Conservation (phyloP, 2,113 vertebrate species). For the Neolamprologus fasciatus region DNA sequence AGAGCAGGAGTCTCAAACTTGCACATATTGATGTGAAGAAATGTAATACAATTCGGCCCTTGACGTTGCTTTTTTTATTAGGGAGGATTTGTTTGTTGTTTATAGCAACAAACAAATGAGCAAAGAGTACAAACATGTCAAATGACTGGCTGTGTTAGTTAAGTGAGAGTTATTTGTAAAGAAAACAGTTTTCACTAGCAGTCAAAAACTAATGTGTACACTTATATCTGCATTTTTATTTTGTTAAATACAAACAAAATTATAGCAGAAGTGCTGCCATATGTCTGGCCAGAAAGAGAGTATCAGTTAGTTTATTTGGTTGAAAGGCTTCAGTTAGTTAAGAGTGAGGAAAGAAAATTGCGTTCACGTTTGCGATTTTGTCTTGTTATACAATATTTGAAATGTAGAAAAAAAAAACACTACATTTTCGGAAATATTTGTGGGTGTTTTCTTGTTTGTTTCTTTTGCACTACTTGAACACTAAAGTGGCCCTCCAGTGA, state of each 20-base stretch:
- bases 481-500: not conserved
- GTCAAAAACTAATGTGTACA: too few species aligned
- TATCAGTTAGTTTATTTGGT: not conserved
- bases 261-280: not conserved
- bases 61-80: not conserved
- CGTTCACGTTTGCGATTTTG: not conserved
- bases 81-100: not conserved
- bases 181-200: too few species aligned
- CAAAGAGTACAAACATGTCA: too few species aligned
- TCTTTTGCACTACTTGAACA: not conserved
- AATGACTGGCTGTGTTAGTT: too few species aligned
- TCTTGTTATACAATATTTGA: not conserved
- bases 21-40: not conserved
- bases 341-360: not conserved
- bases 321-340: not conserved
- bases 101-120: not conserved
- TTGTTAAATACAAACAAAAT: not conserved
- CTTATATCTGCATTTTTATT: too few species aligned
- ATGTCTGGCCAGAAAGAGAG: not conserved
- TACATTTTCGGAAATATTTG: rapidly evolving
- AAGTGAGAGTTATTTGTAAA: too few species aligned
- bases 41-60: not conserved
- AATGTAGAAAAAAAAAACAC: rapidly evolving
- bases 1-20: not conserved
- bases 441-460: not conserved